Conservation (phyloP, 2,888 invertebrate genomes). For the Drosophila rubida region DNA sequence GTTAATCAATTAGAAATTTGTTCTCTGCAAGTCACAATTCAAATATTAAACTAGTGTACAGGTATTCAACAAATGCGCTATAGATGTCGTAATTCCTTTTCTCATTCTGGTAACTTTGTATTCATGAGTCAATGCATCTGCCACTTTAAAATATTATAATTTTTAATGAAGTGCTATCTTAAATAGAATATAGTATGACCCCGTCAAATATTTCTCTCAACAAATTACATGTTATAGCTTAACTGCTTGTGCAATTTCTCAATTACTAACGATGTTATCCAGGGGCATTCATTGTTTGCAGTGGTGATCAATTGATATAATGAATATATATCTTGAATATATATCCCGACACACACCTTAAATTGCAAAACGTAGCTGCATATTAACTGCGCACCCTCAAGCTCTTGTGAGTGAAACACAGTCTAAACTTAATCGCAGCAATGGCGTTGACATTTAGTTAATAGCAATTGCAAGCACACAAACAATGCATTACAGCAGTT, state of each 20-base stretch:
- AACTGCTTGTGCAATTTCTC: too few species aligned
- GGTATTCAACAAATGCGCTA: too few species aligned
- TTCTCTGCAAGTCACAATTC: too few species aligned
- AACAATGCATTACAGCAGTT: constrained; percentile 44
- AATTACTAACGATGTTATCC: too few species aligned
- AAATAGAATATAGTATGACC: too few species aligned
- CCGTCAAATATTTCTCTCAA: background rate
- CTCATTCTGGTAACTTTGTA: too few species aligned
- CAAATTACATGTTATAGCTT: background rate
- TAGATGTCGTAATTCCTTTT: too few species aligned
- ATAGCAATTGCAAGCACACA: constrained; percentile 49
- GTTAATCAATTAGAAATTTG: too few species aligned
- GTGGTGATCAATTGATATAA: background rate
- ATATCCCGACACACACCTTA: background rate
- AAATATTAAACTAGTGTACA: too few species aligned
- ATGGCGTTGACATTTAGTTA: constrained; percentile 64
- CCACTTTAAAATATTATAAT: too few species aligned
- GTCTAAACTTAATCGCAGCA: constrained; percentile 47
- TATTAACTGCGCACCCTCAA: constrained; percentile 9
- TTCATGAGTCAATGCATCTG: too few species aligned
- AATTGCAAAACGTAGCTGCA: constrained; percentile 20
- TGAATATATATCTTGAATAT: background rate
- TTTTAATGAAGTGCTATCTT: too few species aligned
- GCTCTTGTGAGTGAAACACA: constrained; percentile 34
- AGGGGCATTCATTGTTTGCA: background rate